Conservation (phyloP, 2,888 invertebrate genomes). For the Drosophila antonietae region DNA sequence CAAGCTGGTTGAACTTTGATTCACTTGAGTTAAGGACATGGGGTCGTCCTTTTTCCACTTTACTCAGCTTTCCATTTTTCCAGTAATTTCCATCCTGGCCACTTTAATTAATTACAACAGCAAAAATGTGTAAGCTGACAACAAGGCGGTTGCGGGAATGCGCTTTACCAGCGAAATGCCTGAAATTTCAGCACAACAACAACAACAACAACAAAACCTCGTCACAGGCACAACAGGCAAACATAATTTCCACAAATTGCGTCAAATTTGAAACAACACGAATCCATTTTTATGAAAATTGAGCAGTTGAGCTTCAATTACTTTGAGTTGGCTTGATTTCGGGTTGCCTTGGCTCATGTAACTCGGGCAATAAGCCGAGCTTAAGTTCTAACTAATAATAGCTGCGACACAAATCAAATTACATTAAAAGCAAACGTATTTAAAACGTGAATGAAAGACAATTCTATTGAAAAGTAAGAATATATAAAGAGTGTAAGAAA, state of each 20-base stretch:
- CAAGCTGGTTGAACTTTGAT: slow-evolving; percentile 60
- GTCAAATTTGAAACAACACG: slow-evolving; percentile 9
- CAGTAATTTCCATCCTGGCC: slow-evolving; percentile 30
- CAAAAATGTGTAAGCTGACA: slow-evolving; percentile 26
- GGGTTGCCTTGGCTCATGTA: neutral
- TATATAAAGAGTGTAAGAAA: neutral
- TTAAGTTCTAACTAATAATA: slow-evolving; percentile 3
- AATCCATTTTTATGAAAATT: slow-evolving; percentile 12
- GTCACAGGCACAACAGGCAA: neutral
- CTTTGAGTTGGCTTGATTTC: neutral
- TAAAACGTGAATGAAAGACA: neutral
- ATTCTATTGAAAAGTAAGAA: neutral
- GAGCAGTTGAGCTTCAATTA: slow-evolving; percentile 11
- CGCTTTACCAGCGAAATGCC: slow-evolving; percentile 13
- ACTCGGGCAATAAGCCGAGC: neutral
- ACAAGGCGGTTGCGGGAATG: slow-evolving; percentile 5
- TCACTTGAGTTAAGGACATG: slow-evolving; percentile 57
- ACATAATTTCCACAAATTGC: slow-evolving; percentile 7
- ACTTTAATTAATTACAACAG: slow-evolving; percentile 46
- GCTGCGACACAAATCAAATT: neutral
- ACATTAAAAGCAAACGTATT: neutral
- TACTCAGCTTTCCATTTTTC: slow-evolving; percentile 6
- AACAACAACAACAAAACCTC: too few relatives aligned
- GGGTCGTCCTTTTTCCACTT: slow-evolving; percentile 17
- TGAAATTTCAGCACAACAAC: slow-evolving; percentile 15